phyloP scores from a whole-genome alignment of 2,888 invertebrate genomes.

The Octodonta nipae region DNA sequence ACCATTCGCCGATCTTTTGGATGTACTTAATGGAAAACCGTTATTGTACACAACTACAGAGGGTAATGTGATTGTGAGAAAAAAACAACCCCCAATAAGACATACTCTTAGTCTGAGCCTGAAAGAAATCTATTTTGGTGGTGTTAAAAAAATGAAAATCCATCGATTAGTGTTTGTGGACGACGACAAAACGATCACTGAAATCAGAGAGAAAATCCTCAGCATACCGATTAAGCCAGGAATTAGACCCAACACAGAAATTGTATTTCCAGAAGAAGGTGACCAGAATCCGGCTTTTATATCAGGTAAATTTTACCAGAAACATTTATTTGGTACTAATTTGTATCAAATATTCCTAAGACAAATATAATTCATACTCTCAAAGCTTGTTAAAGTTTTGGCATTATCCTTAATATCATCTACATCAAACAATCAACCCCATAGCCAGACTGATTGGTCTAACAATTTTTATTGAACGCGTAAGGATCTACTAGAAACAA shows the following conservation, averaged over 20 bases:
- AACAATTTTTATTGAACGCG: too few relatives aligned
- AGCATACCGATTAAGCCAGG: conserved; percentile 64
- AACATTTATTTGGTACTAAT: background rate
- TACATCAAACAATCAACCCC: too few relatives aligned
- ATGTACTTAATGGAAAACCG: conserved; percentile 49
- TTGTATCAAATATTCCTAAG: background rate
- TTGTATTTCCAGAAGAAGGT: conserved; percentile 64
- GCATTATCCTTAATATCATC: too few relatives aligned
- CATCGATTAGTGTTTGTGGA: conserved; percentile 55
- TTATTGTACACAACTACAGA: conserved; percentile 48
- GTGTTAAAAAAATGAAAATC: conserved; percentile 73
- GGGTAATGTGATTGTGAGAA: conserved; percentile 45
- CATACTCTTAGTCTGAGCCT: conserved; percentile 46
- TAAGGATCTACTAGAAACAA: too few relatives aligned
- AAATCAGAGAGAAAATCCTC: conserved; percentile 57
- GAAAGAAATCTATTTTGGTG: conserved; percentile 56
- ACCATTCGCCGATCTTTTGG: conserved; percentile 66
- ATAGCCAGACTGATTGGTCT: too few relatives aligned
- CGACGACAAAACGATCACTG: conserved; percentile 46
- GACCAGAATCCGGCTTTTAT: conserved; percentile 63
- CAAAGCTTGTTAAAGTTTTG: too few relatives aligned
- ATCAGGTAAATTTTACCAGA: conserved; percentile 36
- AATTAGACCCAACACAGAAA: conserved; percentile 56
- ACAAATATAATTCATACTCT: too few relatives aligned
- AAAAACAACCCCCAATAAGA: conserved; percentile 46